Evolutionary conservation across 2,888 invertebrate species (phyloP).

Genomic region (Drosophila leonis): DNA sequence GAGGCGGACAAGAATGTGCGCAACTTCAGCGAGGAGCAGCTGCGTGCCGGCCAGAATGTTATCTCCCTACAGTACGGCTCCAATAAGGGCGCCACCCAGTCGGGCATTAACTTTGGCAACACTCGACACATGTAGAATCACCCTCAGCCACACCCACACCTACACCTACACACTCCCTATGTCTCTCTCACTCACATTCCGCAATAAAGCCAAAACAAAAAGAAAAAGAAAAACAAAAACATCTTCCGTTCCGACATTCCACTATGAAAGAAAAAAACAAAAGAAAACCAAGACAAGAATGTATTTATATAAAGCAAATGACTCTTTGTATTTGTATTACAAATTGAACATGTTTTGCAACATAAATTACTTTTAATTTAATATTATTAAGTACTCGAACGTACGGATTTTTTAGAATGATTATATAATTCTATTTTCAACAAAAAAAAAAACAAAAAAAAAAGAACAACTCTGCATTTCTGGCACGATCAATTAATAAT

Average conservation of each 20-base stretch:
- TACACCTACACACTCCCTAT: too few species aligned
- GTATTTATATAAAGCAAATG: constrained; percentile 44
- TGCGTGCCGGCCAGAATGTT: constrained; percentile 96
- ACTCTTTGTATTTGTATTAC: constrained; percentile 66
- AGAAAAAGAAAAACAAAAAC: constrained; percentile 12
- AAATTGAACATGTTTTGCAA: constrained; percentile 61
- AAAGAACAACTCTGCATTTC: constrained; percentile 21
- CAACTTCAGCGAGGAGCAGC: constrained; percentile 96
- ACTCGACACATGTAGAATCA: constrained; percentile 96
- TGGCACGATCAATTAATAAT: constrained; percentile 44
- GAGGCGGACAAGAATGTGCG: constrained; percentile 98
- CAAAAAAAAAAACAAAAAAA: constrained; percentile 42
- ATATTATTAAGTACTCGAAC: constrained; percentile 70
- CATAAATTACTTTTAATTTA: constrained; percentile 74
- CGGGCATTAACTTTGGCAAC: constrained; percentile 98
- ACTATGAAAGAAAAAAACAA: constrained; percentile 5
- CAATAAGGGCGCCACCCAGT: constrained; percentile 98
- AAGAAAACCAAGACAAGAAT: constrained; percentile 28
- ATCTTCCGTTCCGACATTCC: constrained; percentile 54
- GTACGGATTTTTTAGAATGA: constrained; percentile 63
- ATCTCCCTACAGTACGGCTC: constrained; percentile 98
- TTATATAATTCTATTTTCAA: constrained; percentile 72
- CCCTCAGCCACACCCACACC: constrained; percentile 14
- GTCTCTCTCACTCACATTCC: constrained; percentile 54
- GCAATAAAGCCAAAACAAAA: constrained; percentile 66